Conservation (phyloP, 1,140 invertebrate species). For the Drosophila ironensis region DNA sequence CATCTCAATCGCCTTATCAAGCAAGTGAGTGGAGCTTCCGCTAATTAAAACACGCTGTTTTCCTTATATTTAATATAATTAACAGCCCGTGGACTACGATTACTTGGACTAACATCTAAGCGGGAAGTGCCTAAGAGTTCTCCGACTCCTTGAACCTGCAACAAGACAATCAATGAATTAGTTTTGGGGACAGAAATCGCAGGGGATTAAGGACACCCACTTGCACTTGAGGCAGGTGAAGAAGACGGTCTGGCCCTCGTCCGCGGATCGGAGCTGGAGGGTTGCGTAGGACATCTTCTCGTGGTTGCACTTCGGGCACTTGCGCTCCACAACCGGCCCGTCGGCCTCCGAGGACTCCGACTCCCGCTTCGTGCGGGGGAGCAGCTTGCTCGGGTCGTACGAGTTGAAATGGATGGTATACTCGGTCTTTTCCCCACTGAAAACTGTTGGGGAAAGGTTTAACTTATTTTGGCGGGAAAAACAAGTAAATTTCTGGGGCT, state of each 20-base stretch:
- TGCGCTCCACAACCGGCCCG: constrained; percentile 92
- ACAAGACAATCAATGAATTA: background rate
- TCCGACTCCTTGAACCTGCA: background rate
- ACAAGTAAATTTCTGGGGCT: constrained; percentile 8
- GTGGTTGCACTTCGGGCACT: constrained; percentile 94
- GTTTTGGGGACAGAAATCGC: background rate
- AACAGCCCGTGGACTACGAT: background rate
- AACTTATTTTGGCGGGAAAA: too few relatives aligned
- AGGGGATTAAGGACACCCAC: background rate
- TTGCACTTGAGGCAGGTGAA: constrained; percentile 96
- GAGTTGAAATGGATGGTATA: constrained; percentile 88
- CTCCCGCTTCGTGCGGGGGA: constrained; percentile 77
- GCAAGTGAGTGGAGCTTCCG: too few relatives aligned
- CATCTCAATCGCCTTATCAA: too few relatives aligned
- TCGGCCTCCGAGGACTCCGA: constrained; percentile 84
- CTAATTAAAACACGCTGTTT: too few relatives aligned
- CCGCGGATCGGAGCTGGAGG: constrained; percentile 95
- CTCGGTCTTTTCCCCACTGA: constrained; percentile 85
- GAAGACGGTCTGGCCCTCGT: constrained; percentile 99
- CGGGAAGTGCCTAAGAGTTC: background rate
- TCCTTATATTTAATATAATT: background rate
- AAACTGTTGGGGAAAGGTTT: too few relatives aligned
- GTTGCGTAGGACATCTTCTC: constrained; percentile 97
- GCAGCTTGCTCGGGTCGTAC: constrained; percentile 82
- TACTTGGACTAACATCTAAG: background rate